Conservation (phyloP, 2,888 invertebrate genomes). For the Onchidella celtica region DNA sequence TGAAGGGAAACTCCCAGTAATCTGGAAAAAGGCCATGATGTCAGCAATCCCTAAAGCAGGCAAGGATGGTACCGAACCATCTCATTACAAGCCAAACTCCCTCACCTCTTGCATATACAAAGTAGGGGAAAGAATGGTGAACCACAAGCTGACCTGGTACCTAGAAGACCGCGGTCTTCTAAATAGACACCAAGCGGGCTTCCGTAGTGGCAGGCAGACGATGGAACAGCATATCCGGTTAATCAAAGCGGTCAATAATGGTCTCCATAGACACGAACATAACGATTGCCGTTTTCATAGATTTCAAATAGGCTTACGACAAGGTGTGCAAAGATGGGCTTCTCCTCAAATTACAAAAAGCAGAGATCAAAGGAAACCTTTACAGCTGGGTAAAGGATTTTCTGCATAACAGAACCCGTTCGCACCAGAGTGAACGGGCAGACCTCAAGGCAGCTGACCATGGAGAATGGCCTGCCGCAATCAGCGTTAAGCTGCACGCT, state of each 20-base stretch:
- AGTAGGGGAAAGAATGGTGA: constrained; percentile 10
- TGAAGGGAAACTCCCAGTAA: neutral
- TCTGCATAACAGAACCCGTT: neutral
- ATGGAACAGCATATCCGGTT: constrained; percentile 1
- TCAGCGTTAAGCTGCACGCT: neutral
- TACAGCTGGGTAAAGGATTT: neutral
- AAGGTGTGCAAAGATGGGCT: constrained; percentile 8
- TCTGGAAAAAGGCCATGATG: constrained; percentile 20
- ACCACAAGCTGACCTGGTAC: neutral
- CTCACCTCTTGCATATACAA: constrained; percentile 15
- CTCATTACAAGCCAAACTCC: neutral
- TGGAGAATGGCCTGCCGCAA: neutral
- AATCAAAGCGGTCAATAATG: neutral
- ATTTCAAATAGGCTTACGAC: constrained; percentile 23
- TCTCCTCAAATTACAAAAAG: neutral
- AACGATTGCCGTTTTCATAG: neutral
- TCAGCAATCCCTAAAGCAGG: constrained; percentile 5
- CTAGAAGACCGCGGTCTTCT: constrained; percentile 9
- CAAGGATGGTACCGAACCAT: neutral
- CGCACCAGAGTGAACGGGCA: no score
- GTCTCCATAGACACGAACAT: neutral
- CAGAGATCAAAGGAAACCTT: neutral
- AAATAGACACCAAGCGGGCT: neutral
- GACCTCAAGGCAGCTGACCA: neutral
- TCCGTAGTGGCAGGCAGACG: neutral